Percentiles rank a stretch among this genome's conserved stretches.
These are phyloP conservation scores for Eubucco bourcierii DNA, from an alignment of 2,113 vertebrate genomes.

Conservation along the genomic window DNA sequence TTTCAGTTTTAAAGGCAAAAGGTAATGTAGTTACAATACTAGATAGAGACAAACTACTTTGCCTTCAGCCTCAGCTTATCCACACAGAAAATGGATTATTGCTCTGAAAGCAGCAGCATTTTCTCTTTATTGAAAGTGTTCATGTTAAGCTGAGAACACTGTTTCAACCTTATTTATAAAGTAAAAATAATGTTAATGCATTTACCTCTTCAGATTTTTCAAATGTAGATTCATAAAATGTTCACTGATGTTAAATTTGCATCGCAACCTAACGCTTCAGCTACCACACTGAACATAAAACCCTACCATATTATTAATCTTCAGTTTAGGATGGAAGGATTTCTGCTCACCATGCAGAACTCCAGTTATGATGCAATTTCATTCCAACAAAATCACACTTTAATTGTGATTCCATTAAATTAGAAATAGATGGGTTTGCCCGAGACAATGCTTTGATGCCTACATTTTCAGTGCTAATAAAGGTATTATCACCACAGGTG, in stretches of 20 bases:
- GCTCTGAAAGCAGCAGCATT: conserved; percentile 54
- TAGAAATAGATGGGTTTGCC: conserved; percentile 69
- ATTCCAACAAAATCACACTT: conserved; percentile 66
- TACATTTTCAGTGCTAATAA: conserved; percentile 68
- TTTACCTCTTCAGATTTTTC: conserved; percentile 60
- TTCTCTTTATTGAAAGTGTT: conserved; percentile 59
- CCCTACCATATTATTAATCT: conserved; percentile 59
- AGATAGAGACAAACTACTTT: conserved; percentile 62
- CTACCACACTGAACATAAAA: conserved; percentile 67
- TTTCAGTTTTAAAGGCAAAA: conserved; percentile 27
- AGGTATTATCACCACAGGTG: conserved; percentile 73
- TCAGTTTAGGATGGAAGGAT: conserved; percentile 61
- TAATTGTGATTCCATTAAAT: conserved; percentile 72
- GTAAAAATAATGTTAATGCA: conserved; percentile 70
- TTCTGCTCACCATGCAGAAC: conserved; percentile 59
- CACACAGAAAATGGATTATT: conserved; percentile 61
- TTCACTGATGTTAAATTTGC: conserved; percentile 58
- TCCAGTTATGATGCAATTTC: conserved; percentile 53
- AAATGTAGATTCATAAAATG: conserved; percentile 63
- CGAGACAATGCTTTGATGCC: conserved; percentile 68
- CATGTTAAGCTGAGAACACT: conserved; percentile 45
- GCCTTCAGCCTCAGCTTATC: conserved; percentile 65
- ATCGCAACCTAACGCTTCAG: conserved; percentile 58
- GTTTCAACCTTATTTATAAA: conserved; percentile 72
- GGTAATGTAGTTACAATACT: conserved; percentile 1